phyloP scores from a whole-genome alignment of 1,140 invertebrate species.

The Zaprionus camerounensis region DNA sequence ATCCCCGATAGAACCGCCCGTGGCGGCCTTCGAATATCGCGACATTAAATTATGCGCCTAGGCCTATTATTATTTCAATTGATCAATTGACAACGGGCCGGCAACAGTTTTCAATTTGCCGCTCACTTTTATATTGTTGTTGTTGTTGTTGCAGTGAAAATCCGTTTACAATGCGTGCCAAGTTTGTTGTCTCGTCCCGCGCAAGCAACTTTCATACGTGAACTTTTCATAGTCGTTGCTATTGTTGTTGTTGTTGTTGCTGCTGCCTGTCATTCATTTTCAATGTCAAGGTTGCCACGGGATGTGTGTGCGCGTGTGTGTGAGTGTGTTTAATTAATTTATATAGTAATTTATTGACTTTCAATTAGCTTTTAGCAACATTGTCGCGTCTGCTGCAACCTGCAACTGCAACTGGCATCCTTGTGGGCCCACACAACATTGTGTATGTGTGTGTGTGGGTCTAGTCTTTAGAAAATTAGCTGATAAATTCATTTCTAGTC shows the following conservation, averaged over 20 bases:
- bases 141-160: conserved; percentile 59
- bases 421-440: conserved; percentile 52
- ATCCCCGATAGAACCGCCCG: conserved; percentile 16
- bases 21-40: conserved; percentile 63
- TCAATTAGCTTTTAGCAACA: conserved; percentile 66
- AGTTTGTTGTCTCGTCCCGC: conserved; percentile 45
- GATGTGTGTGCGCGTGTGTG: conserved; percentile 31
- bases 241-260: conserved; percentile 18
- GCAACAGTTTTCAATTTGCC: conserved; percentile 27
- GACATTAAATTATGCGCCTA: conserved; percentile 80
- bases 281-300: conserved; percentile 74
- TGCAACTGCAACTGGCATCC: conserved; percentile 54
- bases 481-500: conserved; percentile 42
- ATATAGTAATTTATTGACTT: conserved; percentile 72
- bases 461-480: conserved; percentile 65
- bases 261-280: conserved; percentile 74
- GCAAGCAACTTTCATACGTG: conserved; percentile 71
- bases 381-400: conserved; percentile 29
- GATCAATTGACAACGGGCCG: conserved; percentile 74
- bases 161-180: conserved; percentile 75
- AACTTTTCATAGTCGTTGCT: conserved; percentile 61
- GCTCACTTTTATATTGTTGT: conserved; percentile 68
- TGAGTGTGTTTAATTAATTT: conserved; percentile 55
- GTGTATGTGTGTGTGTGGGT: conserved; percentile 11
- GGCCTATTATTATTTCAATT: conserved; percentile 82